Base-by-base conservation (phyloP, 2,888 invertebrate species). In the Amblyteles armatorius region DNA sequence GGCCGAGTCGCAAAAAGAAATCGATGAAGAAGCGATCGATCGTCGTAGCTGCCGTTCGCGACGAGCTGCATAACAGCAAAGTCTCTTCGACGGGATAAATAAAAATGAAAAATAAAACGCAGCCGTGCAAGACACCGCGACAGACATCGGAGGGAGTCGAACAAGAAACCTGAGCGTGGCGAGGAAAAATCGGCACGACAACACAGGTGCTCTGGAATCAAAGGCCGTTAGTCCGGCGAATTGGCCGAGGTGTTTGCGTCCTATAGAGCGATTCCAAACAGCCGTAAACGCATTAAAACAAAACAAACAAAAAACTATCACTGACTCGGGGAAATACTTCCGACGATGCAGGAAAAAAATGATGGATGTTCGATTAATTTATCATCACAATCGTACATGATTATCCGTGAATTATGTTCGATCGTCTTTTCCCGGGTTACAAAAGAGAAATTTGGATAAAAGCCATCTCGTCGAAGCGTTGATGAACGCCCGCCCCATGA, bases 21-120 rank as follows among this genome's bases (percentile, higher is more conserved):
- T 84, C 79, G 79, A 50, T 73, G 68, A 83, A 79, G 71, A 68
- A 78, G 73, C 82, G 71, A 83, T 79, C 82, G 68, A 83, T 79
- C 73, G 65, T 72, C 72, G 77, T 78, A 36, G 65, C 36, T 33
- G 69, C 68, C 82, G 84, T 84, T 85, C 79, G 57, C 80, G 82
- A 4, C 67, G 83, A 73, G 78, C 69, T 76, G 84, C 72, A 67
- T 72, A 67, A 78, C 82, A 86, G 88, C 79, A 80, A 87, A 83
- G 87, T 88, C 88, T 88, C 88, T 86, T 89, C 82, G 84, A 84
- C 79, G 79, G 85, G 81, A 87, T 85, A 88, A 87, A 87, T 55
- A 55, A 9, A 55, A 22, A 26, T 67, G n/a, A 40, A 19, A 33
- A 36, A 72, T 40, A 44, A 60, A 63, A 60, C 33, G 16, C 60